phyloP scores from a whole-genome alignment of 2,888 invertebrate genomes.

The Zaprionus lineosus region DNA sequence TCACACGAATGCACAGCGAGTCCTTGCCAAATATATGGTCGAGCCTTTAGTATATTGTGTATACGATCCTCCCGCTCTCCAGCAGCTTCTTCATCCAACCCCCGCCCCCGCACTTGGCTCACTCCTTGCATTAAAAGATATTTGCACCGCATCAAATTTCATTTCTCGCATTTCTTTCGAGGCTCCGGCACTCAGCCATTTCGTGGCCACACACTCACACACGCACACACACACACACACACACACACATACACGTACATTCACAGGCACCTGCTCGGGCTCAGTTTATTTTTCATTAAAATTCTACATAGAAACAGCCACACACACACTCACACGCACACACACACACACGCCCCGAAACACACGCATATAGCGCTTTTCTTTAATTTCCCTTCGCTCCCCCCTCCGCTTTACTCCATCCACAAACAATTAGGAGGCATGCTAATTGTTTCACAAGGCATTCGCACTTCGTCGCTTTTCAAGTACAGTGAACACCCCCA shows the following conservation, averaged over 20 bases:
- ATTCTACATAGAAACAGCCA: constrained; percentile 37
- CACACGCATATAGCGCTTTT: constrained; percentile 3
- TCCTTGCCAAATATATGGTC: constrained; percentile 35
- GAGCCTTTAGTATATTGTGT: not conserved
- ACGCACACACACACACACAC: constrained; percentile 26
- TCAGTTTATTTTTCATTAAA: constrained; percentile 72
- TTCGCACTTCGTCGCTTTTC: constrained; percentile 73
- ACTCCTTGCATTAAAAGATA: constrained; percentile 45
- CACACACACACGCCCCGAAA: not conserved
- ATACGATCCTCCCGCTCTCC: not conserved
- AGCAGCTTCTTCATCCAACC: not conserved
- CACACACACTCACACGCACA: constrained; percentile 3
- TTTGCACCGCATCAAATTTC: constrained; percentile 62
- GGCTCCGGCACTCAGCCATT: constrained; percentile 6
- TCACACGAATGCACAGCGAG: constrained; percentile 44
- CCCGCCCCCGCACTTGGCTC: not conserved
- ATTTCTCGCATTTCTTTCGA: constrained; percentile 35
- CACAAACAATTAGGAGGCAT: constrained; percentile 67
- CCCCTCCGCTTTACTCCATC: constrained; percentile 9
- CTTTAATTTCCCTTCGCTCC: not conserved
- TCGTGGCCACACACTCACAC: constrained; percentile 15
- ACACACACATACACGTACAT: not conserved
- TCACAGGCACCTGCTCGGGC: constrained; percentile 23
- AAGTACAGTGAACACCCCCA: constrained; percentile 29
- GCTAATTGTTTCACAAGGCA: constrained; percentile 74